Conservation (phyloP, 2,797 vertebrate species). For the Coracias cyanogaster region DNA sequence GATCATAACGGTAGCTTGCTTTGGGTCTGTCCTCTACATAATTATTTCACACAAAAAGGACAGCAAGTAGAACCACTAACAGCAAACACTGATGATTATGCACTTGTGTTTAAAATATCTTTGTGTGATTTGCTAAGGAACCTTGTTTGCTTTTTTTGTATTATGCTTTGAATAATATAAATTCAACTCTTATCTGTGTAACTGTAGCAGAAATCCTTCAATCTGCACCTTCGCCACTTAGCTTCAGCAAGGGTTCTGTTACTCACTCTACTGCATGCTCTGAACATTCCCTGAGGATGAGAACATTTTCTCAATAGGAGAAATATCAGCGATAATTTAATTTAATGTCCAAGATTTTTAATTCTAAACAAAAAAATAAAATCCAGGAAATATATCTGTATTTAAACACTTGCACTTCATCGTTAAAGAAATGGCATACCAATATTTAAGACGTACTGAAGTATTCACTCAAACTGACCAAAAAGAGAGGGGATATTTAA, state of each 20-base stretch:
- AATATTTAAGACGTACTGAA: not conserved
- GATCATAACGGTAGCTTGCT: not conserved
- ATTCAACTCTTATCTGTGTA: not conserved
- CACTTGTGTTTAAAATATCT: not conserved
- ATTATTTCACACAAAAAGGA: not conserved
- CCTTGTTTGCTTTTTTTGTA: not conserved
- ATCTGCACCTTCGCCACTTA: fast-evolving
- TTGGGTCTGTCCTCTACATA: not conserved
- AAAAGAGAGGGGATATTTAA: not conserved
- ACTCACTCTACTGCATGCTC: not conserved
- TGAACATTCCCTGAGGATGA: not conserved
- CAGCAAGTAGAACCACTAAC: not conserved
- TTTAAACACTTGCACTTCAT: not conserved
- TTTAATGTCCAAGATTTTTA: not conserved
- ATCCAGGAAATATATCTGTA: not conserved
- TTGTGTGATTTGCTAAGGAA: not conserved
- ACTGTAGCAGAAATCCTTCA: not conserved
- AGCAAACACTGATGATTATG: not conserved
- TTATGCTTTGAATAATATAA: not conserved
- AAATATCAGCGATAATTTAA: not conserved
- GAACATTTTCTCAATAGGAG: not conserved
- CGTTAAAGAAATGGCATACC: not conserved
- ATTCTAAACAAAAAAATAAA: not conserved
- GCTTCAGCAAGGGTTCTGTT: not conserved
- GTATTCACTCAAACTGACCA: not conserved